phyloP scores from a whole-genome alignment of 2,797 vertebrate genomes.

The Numenius phaeopus region DNA sequence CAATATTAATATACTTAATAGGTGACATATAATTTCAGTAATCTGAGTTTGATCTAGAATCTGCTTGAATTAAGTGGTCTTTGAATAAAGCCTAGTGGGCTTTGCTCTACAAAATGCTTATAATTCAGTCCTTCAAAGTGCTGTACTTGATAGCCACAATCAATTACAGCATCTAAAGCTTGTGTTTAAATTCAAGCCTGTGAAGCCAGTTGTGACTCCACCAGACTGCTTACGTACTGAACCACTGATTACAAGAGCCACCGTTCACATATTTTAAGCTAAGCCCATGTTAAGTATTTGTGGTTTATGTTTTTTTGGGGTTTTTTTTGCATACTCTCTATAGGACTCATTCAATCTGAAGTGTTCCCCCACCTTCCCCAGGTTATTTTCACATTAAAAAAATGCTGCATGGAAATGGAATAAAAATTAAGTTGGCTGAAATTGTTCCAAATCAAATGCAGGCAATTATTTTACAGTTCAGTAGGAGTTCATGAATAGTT shows the following conservation, averaged over 20 bases:
- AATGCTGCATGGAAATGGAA: not conserved
- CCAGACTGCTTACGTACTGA: not conserved
- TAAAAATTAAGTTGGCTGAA: not conserved
- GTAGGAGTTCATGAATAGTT: not conserved
- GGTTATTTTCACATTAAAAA: not conserved
- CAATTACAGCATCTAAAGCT: not conserved
- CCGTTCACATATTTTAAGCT: not conserved
- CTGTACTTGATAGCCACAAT: not conserved
- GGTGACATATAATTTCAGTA: not conserved
- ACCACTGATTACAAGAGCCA: not conserved
- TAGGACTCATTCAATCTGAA: not conserved
- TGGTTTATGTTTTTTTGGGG: not conserved
- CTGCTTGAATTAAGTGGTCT: not conserved
- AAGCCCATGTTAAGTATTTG: not conserved
- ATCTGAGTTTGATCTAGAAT: not conserved
- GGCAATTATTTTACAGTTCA: not conserved
- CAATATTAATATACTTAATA: not conserved
- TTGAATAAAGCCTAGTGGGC: not conserved
- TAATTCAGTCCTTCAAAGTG: not conserved
- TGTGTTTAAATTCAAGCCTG: not conserved
- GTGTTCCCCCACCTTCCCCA: not conserved
- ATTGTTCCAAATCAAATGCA: not conserved
- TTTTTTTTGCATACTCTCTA: accelerated
- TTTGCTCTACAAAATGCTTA: not conserved
- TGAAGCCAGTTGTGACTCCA: not conserved